Evolutionary conservation across 2,797 vertebrate species (phyloP), one percentile per base, ranked within the genome.

Genomic region (Sardinella longiceps): DNA sequence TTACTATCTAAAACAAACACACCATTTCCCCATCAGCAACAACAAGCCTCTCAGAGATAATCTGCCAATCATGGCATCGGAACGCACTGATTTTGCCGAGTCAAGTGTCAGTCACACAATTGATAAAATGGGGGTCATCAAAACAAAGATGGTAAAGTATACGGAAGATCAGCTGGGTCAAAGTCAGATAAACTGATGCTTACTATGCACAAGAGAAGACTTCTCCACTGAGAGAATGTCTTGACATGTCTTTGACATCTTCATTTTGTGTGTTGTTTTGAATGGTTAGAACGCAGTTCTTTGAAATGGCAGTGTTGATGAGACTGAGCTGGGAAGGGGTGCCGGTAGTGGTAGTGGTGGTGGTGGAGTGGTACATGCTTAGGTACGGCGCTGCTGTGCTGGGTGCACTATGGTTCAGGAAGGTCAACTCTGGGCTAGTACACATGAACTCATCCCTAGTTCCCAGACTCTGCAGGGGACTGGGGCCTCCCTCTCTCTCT

Each of bases 1-100:
- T 93, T 92, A 94, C 94, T 95, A 95, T 95, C 95, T 93, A 96
- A 95, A 96, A 95, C 95, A 96, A 96, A 96, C 96, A 96, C 94
- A 95, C 95, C n/a, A 50, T 77, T 77, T 50, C 46, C 82, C 95
- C 95, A 95, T 94, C 94, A 94, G 95, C 95, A 94, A 93, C 92
- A 95, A 96, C 95, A 94, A 95, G 94, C 93, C 94, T 96, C 95
- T 95, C 95, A 95, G 95, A 92, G 93, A 93, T 93, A 94, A 93
- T 92, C 95, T 96, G 95, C 94, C 95, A 96, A 96, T 95, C 95
- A 95, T 94, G 86, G 93, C 87, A 81, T 88, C 37, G 93, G 93
- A 95, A 95, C 95, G 95, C 95, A 94, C 92, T 84, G 95, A 95
- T 92, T 94, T 95, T 91, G 93, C 94, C 94, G 95, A 94, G 94